phyloP scores from a whole-genome alignment of 2,113 vertebrate genomes.

The Urocitellus parryii region DNA sequence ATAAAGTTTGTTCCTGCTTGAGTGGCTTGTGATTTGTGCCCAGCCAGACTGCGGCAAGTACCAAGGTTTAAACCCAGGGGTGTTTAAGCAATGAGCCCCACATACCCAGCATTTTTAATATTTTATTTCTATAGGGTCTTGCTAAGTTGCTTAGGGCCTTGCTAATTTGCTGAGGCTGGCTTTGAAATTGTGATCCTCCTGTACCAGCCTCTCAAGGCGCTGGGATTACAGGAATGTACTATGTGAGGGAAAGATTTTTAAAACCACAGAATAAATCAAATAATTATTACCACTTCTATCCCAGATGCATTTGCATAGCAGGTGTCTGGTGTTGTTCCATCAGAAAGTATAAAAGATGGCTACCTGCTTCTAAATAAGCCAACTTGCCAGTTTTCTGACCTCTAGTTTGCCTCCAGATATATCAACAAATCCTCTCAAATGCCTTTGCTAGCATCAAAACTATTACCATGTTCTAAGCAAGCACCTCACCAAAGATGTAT shows the following conservation, averaged over 20 bases:
- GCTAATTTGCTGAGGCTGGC: too few species aligned
- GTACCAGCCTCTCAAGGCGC: too few species aligned
- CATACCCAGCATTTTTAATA: too few species aligned
- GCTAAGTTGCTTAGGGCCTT: too few species aligned
- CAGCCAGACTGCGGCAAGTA: too few species aligned
- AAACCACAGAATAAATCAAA: not conserved
- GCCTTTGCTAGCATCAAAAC: not conserved
- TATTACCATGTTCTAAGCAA: not conserved
- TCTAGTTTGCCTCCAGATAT: not conserved
- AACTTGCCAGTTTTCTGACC: not conserved
- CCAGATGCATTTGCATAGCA: not conserved
- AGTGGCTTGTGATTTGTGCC: too few species aligned
- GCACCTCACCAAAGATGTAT: not conserved
- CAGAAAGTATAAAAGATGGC: not conserved
- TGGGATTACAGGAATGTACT: too few species aligned
- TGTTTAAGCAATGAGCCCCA: too few species aligned
- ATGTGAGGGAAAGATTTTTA: not conserved
- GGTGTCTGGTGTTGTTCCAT: not conserved
- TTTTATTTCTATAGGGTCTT: too few species aligned
- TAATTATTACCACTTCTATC: not conserved
- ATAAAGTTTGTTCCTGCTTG: too few species aligned
- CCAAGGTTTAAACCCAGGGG: too few species aligned
- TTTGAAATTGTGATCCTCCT: too few species aligned
- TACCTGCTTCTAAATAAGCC: not conserved
- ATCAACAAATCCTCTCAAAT: not conserved